phyloP scores from a whole-genome alignment of 2,888 invertebrate species.

The Phymatocera aterrima region DNA sequence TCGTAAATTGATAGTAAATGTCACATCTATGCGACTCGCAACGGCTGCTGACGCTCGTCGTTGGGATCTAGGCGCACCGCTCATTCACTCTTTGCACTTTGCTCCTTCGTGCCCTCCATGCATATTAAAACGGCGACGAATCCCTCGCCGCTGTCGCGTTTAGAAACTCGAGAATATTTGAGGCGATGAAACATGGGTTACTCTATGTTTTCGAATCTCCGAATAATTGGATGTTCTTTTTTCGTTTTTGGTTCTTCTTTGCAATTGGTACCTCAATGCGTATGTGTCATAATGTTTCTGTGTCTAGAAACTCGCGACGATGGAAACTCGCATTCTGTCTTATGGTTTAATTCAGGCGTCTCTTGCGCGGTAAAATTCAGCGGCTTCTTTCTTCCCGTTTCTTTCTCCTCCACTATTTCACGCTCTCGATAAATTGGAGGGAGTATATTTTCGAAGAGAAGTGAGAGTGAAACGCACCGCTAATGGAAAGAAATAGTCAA shows the following conservation, averaged over 20 bases:
- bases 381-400: background rate
- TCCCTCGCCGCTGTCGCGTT: conserved; percentile 16
- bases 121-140: conserved; percentile 10
- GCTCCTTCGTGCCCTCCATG: conserved; percentile 20
- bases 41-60: conserved; percentile 16
- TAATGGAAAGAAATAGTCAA: conserved; percentile 34
- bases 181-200: background rate
- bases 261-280: too few relatives aligned
- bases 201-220: too few relatives aligned
- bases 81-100: conserved; percentile 35
- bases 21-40: conserved; percentile 66
- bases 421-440: background rate
- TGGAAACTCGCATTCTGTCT: background rate
- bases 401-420: background rate
- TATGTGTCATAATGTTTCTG: too few relatives aligned
- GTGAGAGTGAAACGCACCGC: background rate
- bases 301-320: too few relatives aligned
- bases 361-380: too few relatives aligned
- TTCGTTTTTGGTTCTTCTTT: too few relatives aligned
- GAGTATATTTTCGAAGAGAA: background rate
- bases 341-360: too few relatives aligned
- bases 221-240: too few relatives aligned
- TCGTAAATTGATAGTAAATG: conserved; percentile 71
- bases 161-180: background rate
- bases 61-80: background rate